Conservation (phyloP, 2,113 vertebrate genomes). For the Typhlomys cinereus region DNA sequence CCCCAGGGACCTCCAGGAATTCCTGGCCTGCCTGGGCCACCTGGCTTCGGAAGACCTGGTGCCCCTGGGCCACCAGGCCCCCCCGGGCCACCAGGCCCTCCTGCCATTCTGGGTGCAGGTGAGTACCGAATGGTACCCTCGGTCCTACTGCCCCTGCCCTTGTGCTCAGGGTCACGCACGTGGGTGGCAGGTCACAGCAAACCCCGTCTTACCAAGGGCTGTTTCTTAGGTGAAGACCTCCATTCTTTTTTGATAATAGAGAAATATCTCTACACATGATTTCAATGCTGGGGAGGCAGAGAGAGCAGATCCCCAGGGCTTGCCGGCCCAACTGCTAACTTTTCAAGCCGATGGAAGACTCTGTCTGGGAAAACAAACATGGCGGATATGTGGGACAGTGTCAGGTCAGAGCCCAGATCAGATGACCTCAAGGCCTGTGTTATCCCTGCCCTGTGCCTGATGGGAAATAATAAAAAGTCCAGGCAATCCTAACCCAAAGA, state of each 20-base stretch:
- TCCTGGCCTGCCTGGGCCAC: slow-evolving; percentile 91
- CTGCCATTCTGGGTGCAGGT: slow-evolving; percentile 80
- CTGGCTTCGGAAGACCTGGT: slow-evolving; percentile 92
- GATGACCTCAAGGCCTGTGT: not conserved
- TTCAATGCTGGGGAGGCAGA: too few relatives aligned
- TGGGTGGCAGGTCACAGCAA: not conserved
- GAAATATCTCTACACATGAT: too few relatives aligned
- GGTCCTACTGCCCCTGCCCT: not conserved
- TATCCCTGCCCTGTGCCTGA: not conserved
- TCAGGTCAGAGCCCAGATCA: too few relatives aligned
- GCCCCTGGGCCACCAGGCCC: slow-evolving; percentile 91
- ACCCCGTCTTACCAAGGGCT: not conserved
- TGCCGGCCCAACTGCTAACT: too few relatives aligned
- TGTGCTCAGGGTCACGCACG: not conserved
- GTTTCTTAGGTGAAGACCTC: not conserved
- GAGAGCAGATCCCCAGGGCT: too few relatives aligned
- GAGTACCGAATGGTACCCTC: not conserved
- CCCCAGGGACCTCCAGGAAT: slow-evolving; percentile 91
- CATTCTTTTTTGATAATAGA: not conserved
- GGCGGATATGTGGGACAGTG: too few relatives aligned
- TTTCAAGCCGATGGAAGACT: too few relatives aligned
- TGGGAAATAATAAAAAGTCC: not conserved
- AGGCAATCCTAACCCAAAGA: not conserved
- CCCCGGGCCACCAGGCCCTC: slow-evolving; percentile 85
- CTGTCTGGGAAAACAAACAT: too few relatives aligned